Evolutionary conservation across 1,140 invertebrate genomes (phyloP).

Genomic region (Vanessa tameamea): DNA sequence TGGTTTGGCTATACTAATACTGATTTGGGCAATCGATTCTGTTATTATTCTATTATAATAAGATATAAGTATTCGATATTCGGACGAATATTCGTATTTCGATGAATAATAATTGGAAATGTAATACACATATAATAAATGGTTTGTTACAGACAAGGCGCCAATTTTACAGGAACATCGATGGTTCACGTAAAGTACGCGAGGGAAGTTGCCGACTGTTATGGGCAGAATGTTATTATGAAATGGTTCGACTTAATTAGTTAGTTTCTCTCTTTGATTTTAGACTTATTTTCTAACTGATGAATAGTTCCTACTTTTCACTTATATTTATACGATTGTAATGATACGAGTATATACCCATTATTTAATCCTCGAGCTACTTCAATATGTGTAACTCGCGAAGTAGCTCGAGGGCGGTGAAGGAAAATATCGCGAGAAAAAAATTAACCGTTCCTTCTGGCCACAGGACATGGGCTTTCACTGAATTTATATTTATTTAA

Average conservation of each 20-base stretch:
- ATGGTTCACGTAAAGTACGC: slow-evolving; percentile 75
- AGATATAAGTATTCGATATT: too few species aligned
- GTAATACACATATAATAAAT: too few species aligned
- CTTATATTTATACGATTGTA: too few species aligned
- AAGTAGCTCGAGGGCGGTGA: too few species aligned
- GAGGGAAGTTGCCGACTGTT: slow-evolving; percentile 66
- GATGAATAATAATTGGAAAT: too few species aligned
- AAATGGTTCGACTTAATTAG: slow-evolving; percentile 80
- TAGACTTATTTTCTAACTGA: not conserved
- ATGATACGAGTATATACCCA: too few species aligned
- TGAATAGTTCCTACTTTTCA: too few species aligned
- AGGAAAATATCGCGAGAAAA: not conserved
- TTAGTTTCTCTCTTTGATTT: slow-evolving; percentile 49
- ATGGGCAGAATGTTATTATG: slow-evolving; percentile 75
- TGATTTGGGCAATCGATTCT: too few species aligned
- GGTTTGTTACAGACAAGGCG: slow-evolving; percentile 57
- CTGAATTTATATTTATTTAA: not conserved
- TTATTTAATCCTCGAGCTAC: too few species aligned
- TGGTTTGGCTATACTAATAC: too few species aligned
- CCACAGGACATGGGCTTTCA: not conserved
- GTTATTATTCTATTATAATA: not conserved
- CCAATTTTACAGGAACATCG: slow-evolving; percentile 71
- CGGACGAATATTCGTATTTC: too few species aligned
- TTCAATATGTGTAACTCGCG: not conserved
- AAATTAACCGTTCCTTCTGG: not conserved